Evolutionary conservation across 2,888 invertebrate species (phyloP), one percentile per base, ranked within the genome.

Genomic region (Hypolimnas misippus): DNA sequence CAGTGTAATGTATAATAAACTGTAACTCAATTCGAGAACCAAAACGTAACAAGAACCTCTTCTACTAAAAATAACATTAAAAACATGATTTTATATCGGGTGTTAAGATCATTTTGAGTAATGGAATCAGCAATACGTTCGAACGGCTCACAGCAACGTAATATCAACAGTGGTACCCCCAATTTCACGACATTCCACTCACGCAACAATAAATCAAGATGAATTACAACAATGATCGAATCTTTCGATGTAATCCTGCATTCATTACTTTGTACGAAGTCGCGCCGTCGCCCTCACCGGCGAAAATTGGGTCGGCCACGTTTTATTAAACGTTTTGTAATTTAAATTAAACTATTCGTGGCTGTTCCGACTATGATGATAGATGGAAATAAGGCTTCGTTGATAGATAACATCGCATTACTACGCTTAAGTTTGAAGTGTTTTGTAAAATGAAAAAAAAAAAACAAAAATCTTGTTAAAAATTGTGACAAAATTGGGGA

Each of bases 191-290:
- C 78, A 79, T 75, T 79, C 79, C 73, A 77, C 77, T 82, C 85
- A 86, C 84, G 83, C 83, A 76, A 81, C 78, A 66, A 81, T 89
- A 89, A 89, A 89, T 90, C 89, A 85, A 79, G 83, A 86, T 86
- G 87, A 90, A 84, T 84, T 86, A 88, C 83, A 79, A 82, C 86
- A 83, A 82, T 83, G 85, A 86, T 87, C 76, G 77, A 76, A 86
- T 83, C 83, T 82, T 83, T 83, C 76, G 79, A 82, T 79, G 79
- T 79, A 77, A 80, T 83, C 76, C 75, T 69, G 78, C 76, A 81
- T 85, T 83, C 76, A 83, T 83, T 82, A 79, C 78, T 72, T 74
- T 76, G 76, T 80, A 82, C 79, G 73, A 82, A 78, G 78, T 81
- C 70, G 79, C 70, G 74, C 73, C 71, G 73, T 77, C 74, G 71